Evolutionary conservation across 2,797 vertebrate species (phyloP), one percentile per base, ranked within the genome.

Genomic region (Siniperca obscura): DNA sequence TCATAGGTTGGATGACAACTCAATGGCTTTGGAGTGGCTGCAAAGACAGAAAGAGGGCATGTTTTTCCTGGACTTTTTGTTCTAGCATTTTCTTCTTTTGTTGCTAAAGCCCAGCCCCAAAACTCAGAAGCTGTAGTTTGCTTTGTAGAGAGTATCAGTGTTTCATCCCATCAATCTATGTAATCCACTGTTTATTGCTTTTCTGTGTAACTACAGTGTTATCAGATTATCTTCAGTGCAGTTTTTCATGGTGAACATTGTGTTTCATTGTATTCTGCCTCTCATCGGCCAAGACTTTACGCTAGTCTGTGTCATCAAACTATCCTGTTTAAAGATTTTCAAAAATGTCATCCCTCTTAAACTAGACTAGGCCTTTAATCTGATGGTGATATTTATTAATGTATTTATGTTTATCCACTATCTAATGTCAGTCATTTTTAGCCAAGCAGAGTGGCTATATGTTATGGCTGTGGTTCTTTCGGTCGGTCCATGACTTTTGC

Each of bases 111-210:
- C 36, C 25, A 46, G 25, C 42, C 0, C 1, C 46, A 53, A 36
- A 82, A 68, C 64, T 76, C 53, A 17, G 8, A 48, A 53, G 65
- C 71, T 78, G 70, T 8, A 7, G 68, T 65, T 83, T 76, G n/a
- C 76, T 87, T 86, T 60, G 68, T 72, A 57, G 74, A 83, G 75
- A 62, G 76, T 73, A 78, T 85, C 76, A 66, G 61, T 73, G 80
- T 83, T 84, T 75, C 88, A 75, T 80, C 74, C 79, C 90, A 90
- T 91, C 87, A 86, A 73, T 93, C 87, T 81, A 38, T 82, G 82
- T 91, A 92, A 93, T 93, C 62, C 82, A 76, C 77, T 78, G 82
- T 89, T 93, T 92, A 93, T 94, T 93, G 90, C 84, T 90, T 92
- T 89, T 90, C 90, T 84, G 69, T 90, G 89, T 91, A 86, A 92